Conservation (phyloP, 92 coral and sea anemone species). For the Isaurus tuberculatus region DNA sequence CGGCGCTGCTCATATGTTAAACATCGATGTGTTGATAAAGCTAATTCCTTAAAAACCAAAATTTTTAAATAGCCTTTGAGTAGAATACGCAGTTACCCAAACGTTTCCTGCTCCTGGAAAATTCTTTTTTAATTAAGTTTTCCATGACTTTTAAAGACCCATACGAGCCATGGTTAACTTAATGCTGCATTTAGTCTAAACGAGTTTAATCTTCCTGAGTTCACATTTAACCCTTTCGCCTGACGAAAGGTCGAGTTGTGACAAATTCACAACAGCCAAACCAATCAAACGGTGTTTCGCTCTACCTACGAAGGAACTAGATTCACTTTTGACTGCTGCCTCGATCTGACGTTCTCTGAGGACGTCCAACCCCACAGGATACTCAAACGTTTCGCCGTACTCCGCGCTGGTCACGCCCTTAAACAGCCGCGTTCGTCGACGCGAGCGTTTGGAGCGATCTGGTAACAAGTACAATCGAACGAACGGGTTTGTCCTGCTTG, state of each 20-base stretch:
- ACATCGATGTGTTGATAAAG: too few species aligned
- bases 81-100: too few species aligned
- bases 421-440: constrained; percentile 78
- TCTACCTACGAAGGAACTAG: constrained; percentile 69
- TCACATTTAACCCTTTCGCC: constrained; percentile 71
- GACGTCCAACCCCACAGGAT: constrained; percentile 79
- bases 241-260: constrained; percentile 67
- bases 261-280: constrained; percentile 69
- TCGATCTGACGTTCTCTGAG: constrained; percentile 77
- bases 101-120: too few species aligned
- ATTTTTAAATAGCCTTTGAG: too few species aligned
- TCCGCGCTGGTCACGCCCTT: constrained; percentile 74
- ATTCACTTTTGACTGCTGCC: constrained; percentile 92
- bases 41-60: too few species aligned
- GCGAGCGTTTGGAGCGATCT: constrained; percentile 91
- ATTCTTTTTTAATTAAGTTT: too few species aligned
- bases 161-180: too few species aligned
- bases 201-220: constrained; percentile 58
- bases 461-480: constrained; percentile 96
- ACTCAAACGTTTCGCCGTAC: constrained; percentile 87
- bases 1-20: too few species aligned
- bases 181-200: not conserved
- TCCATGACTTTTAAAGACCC: too few species aligned
- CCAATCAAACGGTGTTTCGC: constrained; percentile 86
- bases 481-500: constrained; percentile 89